Evolutionary conservation across 2,888 invertebrate genomes (phyloP), one percentile per base, ranked within the genome.

Genomic region (Boloria euphrosyne): DNA sequence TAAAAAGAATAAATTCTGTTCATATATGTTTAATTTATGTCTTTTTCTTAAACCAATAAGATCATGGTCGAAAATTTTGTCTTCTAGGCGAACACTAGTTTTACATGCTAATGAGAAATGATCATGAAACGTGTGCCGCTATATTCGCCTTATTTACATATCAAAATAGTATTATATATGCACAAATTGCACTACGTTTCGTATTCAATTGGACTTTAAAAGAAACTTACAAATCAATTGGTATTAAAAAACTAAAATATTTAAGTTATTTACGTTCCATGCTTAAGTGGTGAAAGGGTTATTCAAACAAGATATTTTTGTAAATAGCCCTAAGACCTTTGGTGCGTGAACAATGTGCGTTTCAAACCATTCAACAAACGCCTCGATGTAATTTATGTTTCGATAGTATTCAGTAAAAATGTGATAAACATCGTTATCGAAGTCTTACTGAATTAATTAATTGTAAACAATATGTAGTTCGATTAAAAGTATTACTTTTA

Each of bases 41-140:
- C 10, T 38, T 10, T 38, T 10, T 10, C 31, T 38, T 10, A 38
- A 38, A 10, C 31, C 31, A 38, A 38, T 38, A 38, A 38, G 7
- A 38, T 38, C 10, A 38, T 10, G 10, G 31, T 10, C 31, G 10
- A 38, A 22, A 22, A 38, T 38, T 38, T 38, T 89, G 85, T 79
- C 81, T 86, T 84, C 85, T 81, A 79, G 77, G 76, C 76, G 78
- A 74, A 76, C 81, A 38, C 31, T 38, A 38, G 31, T 38, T 38
- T 38, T 38, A 10, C 31, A 7, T 38, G 10, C 3, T 10, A 38
- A 38, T 38, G 10, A 38, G 31, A 0, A 38, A 0, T 10, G 31
- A 38, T 38, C 31, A 10, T 38, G 31, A 10, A 7, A 38, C 31
- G 31, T 38, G 31, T 38, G 0, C 10, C 31, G 7, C 31, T 7